Percentiles rank a stretch among this genome's conserved stretches.
Evolutionary conservation across 2,797 vertebrate species (phyloP).

Genomic region (Gallinago nigripennis): DNA sequence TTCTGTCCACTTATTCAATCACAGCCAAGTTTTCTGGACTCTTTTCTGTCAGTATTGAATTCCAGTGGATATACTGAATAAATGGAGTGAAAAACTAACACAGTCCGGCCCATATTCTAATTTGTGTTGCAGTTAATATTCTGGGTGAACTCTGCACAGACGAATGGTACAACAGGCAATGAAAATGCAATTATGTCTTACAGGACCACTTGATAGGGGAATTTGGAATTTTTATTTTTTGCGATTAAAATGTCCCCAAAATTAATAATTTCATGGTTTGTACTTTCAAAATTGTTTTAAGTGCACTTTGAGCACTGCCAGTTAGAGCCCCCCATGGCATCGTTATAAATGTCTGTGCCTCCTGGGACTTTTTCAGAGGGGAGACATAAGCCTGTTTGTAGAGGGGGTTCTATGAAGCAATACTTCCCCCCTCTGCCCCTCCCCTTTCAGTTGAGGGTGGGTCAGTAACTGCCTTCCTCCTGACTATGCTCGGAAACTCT

Average conservation of each 20-base stretch:
- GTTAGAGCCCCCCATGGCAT: not conserved
- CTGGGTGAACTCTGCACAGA: not conserved
- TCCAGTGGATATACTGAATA: not conserved
- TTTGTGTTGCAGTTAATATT: not conserved
- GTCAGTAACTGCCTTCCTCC: constrained; percentile 16
- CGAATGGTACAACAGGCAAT: not conserved
- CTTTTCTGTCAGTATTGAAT: not conserved
- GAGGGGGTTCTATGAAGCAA: constrained; percentile 20
- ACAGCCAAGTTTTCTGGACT: not conserved
- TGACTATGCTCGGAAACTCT: not conserved
- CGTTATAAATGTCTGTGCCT: not conserved
- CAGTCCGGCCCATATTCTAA: not conserved
- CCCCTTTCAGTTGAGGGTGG: constrained; percentile 15
- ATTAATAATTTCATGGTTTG: not conserved
- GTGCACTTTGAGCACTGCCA: not conserved
- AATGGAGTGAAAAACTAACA: not conserved
- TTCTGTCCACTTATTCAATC: not conserved
- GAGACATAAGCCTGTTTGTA: not conserved
- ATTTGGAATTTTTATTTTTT: not conserved
- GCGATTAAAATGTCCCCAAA: not conserved
- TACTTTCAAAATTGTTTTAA: not conserved
- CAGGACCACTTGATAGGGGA: not conserved
- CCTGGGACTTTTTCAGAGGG: constrained; percentile 14
- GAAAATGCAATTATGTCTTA: not conserved
- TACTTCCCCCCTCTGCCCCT: constrained; percentile 4